Conservation (phyloP, 2,797 vertebrate genomes). For the Lutjanus argentimaculatus region DNA sequence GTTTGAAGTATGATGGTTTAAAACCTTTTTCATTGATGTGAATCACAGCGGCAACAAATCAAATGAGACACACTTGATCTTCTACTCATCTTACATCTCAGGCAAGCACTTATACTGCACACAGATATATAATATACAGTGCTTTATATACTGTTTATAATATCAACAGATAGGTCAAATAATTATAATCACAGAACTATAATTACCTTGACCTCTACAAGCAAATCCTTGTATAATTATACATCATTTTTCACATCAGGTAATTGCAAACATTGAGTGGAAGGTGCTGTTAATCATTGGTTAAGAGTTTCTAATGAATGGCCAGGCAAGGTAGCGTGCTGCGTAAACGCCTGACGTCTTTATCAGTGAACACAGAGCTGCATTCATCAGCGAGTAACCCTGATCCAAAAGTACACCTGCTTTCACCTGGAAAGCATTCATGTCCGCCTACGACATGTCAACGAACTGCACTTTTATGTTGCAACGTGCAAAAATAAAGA, state of each 20-base stretch:
- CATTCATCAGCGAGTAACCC: slow-evolving; percentile 62
- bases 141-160: background rate
- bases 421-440: slow-evolving; percentile 47
- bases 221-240: slow-evolving; percentile 24
- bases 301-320: slow-evolving; percentile 56
- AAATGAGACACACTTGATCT: background rate
- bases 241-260: background rate
- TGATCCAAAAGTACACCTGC: slow-evolving; percentile 42
- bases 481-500: slow-evolving; percentile 8
- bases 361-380: slow-evolving; percentile 67
- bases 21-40: background rate
- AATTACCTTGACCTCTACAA: background rate
- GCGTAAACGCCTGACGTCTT: slow-evolving; percentile 33
- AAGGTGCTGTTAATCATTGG: slow-evolving; percentile 59
- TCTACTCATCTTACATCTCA: background rate
- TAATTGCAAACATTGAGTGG: slow-evolving; percentile 15
- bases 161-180: background rate
- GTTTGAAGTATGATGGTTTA: background rate
- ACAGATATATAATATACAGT: background rate
- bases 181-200: background rate
- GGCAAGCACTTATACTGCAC: background rate
- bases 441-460: slow-evolving; percentile 11
- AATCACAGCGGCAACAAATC: background rate
- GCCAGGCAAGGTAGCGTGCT: slow-evolving; percentile 42
- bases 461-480: slow-evolving; percentile 27